phyloP scores from a whole-genome alignment of 2,797 vertebrate species.

The Poecilia gillii region DNA sequence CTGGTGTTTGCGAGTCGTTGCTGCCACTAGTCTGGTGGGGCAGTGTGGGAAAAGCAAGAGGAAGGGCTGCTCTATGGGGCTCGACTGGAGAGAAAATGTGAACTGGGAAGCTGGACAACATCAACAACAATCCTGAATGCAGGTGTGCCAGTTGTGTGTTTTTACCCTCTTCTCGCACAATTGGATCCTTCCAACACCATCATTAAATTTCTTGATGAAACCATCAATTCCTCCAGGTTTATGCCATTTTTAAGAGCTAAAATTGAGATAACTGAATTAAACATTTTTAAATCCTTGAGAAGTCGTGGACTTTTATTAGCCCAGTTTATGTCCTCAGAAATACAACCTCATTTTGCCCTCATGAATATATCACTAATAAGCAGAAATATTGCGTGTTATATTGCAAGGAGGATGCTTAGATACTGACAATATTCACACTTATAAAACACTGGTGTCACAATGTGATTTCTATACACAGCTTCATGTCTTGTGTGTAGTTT shows the following conservation, averaged over 20 bases:
- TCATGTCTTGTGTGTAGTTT: slow-evolving; percentile 20
- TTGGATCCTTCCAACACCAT: not conserved
- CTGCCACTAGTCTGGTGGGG: too few species aligned
- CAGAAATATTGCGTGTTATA: not conserved
- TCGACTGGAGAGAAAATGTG: not conserved
- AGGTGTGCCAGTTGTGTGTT: not conserved
- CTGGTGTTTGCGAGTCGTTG: too few species aligned
- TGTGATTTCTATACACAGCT: not conserved
- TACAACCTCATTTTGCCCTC: not conserved
- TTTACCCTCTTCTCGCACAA: not conserved
- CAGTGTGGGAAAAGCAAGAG: too few species aligned
- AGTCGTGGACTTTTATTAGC: not conserved
- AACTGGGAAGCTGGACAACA: not conserved
- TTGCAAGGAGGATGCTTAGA: not conserved
- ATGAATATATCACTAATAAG: not conserved
- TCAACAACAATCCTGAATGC: not conserved
- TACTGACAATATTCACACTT: not conserved
- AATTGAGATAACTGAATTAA: not conserved
- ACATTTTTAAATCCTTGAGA: not conserved
- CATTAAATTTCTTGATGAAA: not conserved
- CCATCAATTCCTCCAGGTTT: not conserved
- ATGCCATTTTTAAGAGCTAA: not conserved
- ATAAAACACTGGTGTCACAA: not conserved
- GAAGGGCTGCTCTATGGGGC: too few species aligned
- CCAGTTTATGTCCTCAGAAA: not conserved